phyloP scores from a whole-genome alignment of 2,797 vertebrate genomes.

The Liasis olivaceus region DNA sequence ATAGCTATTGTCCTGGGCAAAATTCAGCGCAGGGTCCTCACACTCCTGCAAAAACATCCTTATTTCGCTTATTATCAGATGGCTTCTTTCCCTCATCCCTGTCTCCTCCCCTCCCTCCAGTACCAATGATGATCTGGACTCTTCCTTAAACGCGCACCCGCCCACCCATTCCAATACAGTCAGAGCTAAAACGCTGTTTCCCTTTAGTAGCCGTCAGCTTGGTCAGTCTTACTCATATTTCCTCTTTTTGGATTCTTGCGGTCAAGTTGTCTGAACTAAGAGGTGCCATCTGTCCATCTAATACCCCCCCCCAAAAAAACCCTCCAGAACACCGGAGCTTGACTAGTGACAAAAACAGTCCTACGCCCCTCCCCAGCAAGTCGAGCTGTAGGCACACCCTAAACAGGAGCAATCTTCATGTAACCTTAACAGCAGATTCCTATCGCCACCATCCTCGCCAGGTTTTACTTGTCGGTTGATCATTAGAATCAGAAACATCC shows the following conservation, averaged over 20 bases:
- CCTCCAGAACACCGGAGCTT: neutral
- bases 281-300: conserved; percentile 46
- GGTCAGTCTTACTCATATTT: conserved; percentile 47
- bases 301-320: no score
- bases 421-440: neutral
- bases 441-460: neutral
- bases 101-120: neutral
- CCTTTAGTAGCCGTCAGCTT: conserved; percentile 39
- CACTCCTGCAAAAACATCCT: neutral
- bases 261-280: conserved; percentile 48
- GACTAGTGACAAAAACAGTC: neutral
- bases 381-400: neutral
- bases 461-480: neutral
- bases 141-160: neutral
- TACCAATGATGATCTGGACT: conserved; percentile 10
- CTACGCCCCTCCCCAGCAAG: neutral
- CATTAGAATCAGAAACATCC: neutral
- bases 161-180: neutral
- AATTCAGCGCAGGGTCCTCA: neutral
- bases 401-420: neutral
- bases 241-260: conserved; percentile 48
- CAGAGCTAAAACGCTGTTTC: conserved; percentile 37
- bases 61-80: neutral
- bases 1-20: neutral
- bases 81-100: neutral